Evolutionary conservation across 2,888 invertebrate species (phyloP).

Genomic region (Tenthredo notha): DNA sequence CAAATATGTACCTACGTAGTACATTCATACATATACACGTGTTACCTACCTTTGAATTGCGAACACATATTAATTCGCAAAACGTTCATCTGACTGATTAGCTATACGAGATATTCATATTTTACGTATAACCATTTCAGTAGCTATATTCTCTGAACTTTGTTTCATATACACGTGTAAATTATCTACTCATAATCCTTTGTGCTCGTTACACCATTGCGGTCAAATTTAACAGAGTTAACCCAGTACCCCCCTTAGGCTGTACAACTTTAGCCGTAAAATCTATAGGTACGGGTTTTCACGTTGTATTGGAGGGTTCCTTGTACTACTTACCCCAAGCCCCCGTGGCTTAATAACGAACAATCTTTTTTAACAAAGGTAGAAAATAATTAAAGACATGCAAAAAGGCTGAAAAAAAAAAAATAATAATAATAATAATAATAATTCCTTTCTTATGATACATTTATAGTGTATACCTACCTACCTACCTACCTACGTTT

Average conservation of each 20-base stretch:
- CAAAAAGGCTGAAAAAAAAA: neutral
- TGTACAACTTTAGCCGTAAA: conserved; percentile 15
- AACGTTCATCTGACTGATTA: neutral
- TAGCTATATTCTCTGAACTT: neutral
- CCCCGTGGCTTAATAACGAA: neutral
- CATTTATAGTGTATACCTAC: neutral
- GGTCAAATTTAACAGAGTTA: conserved; percentile 33
- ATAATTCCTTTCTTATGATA: neutral
- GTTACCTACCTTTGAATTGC: neutral
- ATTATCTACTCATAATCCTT: conserved; percentile 12
- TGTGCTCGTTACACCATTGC: conserved; percentile 11
- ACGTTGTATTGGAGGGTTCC: neutral
- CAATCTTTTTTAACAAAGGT: neutral
- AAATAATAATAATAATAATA: no score
- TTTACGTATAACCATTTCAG: neutral
- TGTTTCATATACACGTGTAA: neutral
- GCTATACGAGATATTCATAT: neutral
- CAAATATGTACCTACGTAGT: neutral
- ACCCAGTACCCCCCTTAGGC: neutral
- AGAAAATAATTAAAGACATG: neutral
- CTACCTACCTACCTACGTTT: no score
- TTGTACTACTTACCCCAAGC: neutral
- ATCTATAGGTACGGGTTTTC: conserved; percentile 21
- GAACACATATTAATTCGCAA: neutral
- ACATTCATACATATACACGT: neutral